A percentile compares a stretch with the other conserved stretches of the same genome.
phyloP scores from a whole-genome alignment of 1,140 invertebrate species.

The Leptopilina clavipes region DNA sequence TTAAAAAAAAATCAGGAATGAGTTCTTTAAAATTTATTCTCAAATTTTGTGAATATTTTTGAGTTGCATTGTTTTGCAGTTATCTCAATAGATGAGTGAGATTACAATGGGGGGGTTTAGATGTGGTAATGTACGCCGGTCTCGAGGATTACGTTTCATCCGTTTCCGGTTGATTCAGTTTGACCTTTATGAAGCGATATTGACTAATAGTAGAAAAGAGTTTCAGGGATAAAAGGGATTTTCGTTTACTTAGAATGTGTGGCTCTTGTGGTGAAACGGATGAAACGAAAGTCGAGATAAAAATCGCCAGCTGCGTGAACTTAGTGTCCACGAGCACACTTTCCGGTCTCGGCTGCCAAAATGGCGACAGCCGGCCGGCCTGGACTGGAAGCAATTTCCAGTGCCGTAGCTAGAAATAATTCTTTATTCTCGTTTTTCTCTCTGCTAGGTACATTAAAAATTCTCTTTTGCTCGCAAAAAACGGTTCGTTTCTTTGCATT shows the following conservation, averaged over 20 bases:
- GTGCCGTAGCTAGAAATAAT: conserved; percentile 51
- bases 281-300: conserved; percentile 53
- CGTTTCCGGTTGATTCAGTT: conserved; percentile 21
- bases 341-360: conserved; percentile 72
- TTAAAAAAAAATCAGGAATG: background rate
- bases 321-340: conserved; percentile 57
- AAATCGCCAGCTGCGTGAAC: conserved; percentile 62
- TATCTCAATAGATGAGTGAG: background rate
- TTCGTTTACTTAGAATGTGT: conserved; percentile 37
- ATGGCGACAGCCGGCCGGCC: conserved; percentile 71
- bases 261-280: conserved; percentile 37
- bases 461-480: too few species aligned
- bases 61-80: background rate
- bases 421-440: background rate
- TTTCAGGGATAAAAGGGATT: background rate
- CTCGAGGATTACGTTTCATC: conserved; percentile 14
- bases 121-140: background rate
- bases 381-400: conserved; percentile 67
- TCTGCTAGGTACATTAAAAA: too few species aligned
- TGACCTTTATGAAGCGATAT: background rate
- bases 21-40: background rate
- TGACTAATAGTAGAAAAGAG: background rate
- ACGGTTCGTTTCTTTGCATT: too few species aligned
- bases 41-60: background rate
- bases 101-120: background rate